Base-by-base conservation (phyloP, 1,140 invertebrate species). In the Ooceraea biroi region DNA sequence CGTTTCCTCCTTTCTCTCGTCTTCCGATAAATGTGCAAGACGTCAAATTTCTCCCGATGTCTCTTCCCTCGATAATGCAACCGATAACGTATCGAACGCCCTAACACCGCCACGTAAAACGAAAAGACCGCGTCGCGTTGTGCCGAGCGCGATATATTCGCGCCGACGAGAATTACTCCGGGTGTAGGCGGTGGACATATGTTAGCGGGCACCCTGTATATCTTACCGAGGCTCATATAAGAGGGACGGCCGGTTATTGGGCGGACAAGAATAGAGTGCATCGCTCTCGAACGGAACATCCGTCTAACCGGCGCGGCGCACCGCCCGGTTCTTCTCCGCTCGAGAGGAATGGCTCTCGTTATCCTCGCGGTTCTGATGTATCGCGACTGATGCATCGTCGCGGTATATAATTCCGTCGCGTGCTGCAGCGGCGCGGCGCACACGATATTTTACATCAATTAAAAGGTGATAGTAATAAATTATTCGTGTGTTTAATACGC, bases 281-380 rank as follows among this genome's bases (percentile, higher is more conserved):
- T 90, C 90, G 89, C 89, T 91, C 91, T 88, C 87, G 77, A 89
- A 88, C 85, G 85, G 85, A 87, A 88, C 90, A 91, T 91, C 88
- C 89, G 88, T 91, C 89, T 88, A 89, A 74, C 88, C 87, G 68
- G 36, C 36, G n/a, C n/a, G n/a, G n/a, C n/a, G n/a, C 66, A 83
- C 44, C 83, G 89, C 82, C 46, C 57, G 86, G 87, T 91, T 91
- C 87, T 89, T 87, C 87, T 85, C 87, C 83, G 61, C 27, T 12
- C 73, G 73, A 36, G 41, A 50, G 41, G 46, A 4, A 22, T 30
- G 22, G 17, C 19, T 63, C n/a, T 41, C 48, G 11, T 48, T 36
- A 36, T 36, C 36, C 36, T 5, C 12, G 27, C 44, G 12, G 58
- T 10, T 41, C 12, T 25, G 36, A 36, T 36, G 7, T 36, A 63